Percentiles rank a stretch among this genome's conserved stretches.
Evolutionary conservation across 2,797 vertebrate genomes (phyloP).

Genomic region (Eutrigla gurnardus): DNA sequence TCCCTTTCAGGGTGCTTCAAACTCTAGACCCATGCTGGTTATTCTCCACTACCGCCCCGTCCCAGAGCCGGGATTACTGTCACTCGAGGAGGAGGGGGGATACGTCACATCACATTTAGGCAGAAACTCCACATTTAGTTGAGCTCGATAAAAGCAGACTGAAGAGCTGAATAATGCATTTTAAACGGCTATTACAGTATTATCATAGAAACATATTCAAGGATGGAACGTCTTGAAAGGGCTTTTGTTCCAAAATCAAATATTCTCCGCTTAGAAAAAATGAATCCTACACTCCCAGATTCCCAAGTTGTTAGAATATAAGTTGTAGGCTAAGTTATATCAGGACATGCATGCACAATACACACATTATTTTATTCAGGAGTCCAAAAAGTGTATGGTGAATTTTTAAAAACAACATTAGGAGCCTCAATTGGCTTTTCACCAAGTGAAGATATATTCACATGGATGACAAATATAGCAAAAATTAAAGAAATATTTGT

Average conservation of each 20-base stretch:
- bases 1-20: conserved; percentile 57
- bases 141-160: conserved; percentile 46
- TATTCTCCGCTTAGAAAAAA: not conserved
- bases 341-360: not conserved
- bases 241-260: conserved; percentile 2
- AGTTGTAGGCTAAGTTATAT: not conserved
- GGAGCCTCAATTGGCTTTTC: not conserved
- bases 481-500: not conserved
- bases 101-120: conserved; percentile 61
- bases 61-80: conserved; percentile 71
- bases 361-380: too few relatives aligned
- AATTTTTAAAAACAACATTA: conserved; percentile 1
- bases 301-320: not conserved
- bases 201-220: conserved; percentile 17
- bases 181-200: conserved; percentile 10
- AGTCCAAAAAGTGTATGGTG: not conserved
- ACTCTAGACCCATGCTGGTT: conserved; percentile 72
- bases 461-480: not conserved
- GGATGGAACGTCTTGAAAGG: conserved; percentile 10
- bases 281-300: not conserved
- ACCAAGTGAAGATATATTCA: not conserved
- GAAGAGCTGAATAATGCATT: conserved; percentile 47
- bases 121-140: conserved; percentile 51
- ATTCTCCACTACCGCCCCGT: conserved; percentile 41
- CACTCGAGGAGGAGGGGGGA: conserved; percentile 57